Base-by-base conservation (phyloP, 2,113 vertebrate genomes). In the Phasianus colchicus region DNA sequence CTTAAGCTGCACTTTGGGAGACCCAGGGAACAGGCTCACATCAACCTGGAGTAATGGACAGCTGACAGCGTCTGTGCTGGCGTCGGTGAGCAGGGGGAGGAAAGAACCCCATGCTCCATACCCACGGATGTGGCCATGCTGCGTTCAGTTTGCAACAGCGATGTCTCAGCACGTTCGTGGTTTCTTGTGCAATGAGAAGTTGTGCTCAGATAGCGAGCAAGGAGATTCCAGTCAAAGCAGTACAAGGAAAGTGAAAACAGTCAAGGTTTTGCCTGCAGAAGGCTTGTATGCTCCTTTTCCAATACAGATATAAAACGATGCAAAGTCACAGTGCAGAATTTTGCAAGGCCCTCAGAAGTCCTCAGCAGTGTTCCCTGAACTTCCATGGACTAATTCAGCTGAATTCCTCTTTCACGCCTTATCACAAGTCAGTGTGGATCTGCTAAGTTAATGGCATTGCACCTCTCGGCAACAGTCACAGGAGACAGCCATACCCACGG, bases 1-100 rank as follows among this genome's bases (percentile, higher is more conserved):
- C 73, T 84, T 94, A 95, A 97, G 92, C 93, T 2, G 75, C 94
- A 57, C 92, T 95, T 85, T 93, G 92, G 95, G 95, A 96, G 70
- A 90, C 21, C 5, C 13, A 8, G 58, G 60, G 79, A 92, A 0
- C 16, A 63, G 58, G 63, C 50, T 93, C 63, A 18, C 10, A 47
- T 83, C 72, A 95, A 96, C 52, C 50, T 88, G 92, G 52, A 73
- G 20, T 69, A 63, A 45, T 1, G 8, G 66, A 60, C 78, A 95
- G 83, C 89, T 94, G 91, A 94, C 10, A 2, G 60, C 2, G 2
- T 95, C 93, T 93, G 91, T 47, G 42, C 65, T 3, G 5, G 57
- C 79, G 67, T 76, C 0, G 0, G 20, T n/a, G 24, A 76, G 52
- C 4, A 2, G 13, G 36, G 86, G 85, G 40, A 86, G 70, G 75